A percentile compares a stretch with the other conserved stretches of the same genome.
phyloP scores from a whole-genome alignment of 2,113 vertebrate species.

The Ceyx margarethae region DNA sequence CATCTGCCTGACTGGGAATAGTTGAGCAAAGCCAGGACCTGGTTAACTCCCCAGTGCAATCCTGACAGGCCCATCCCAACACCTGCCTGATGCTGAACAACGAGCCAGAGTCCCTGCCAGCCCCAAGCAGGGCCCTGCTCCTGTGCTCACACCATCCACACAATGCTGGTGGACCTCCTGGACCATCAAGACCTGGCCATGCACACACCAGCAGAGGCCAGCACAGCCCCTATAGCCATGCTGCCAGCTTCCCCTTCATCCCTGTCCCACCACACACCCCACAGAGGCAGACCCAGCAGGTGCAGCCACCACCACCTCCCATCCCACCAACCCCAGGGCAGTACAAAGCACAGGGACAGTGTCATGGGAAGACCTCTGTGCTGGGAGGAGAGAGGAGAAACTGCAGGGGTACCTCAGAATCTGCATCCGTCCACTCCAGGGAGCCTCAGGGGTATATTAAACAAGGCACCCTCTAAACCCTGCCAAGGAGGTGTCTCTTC shows the following conservation, averaged over 20 bases:
- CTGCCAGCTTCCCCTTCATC: fast-evolving
- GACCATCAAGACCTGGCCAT: fast-evolving
- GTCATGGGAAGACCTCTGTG: not conserved
- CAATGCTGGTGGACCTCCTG: fast-evolving
- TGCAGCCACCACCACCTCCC: not conserved
- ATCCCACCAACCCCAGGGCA: not conserved
- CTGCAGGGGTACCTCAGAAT: not conserved
- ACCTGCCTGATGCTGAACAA: not conserved
- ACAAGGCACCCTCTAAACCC: not conserved
- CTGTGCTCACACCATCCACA: not conserved
- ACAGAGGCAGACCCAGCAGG: not conserved
- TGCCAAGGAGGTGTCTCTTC: not conserved
- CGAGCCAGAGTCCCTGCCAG: not conserved
- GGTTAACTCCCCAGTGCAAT: not conserved
- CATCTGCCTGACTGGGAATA: not conserved
- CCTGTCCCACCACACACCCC: not conserved
- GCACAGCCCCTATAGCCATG: not conserved
- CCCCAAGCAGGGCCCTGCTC: not conserved
- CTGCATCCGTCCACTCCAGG: not conserved
- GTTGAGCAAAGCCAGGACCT: not conserved
- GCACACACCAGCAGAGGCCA: fast-evolving
- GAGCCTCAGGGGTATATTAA: fast-evolving
- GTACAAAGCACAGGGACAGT: not conserved
- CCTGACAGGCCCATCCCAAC: not conserved
- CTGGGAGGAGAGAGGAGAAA: not conserved